These are phyloP conservation scores for Bembecia ichneumoniformis DNA, from an alignment of 2,888 invertebrate species.

Conservation along the genomic window DNA sequence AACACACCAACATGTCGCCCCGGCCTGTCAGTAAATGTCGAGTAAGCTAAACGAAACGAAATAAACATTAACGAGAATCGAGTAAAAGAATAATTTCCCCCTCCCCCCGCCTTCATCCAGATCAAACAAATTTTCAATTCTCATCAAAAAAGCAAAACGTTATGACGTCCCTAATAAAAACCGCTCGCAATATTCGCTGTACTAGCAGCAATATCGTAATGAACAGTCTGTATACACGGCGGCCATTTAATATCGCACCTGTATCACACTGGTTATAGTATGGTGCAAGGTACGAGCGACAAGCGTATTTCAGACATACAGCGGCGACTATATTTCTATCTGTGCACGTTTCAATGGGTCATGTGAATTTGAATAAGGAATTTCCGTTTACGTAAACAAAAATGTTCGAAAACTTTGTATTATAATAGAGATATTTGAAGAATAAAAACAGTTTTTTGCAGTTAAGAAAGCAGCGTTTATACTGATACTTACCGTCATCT, in stretches of 20 bases:
- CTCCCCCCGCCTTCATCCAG: constrained; percentile 23
- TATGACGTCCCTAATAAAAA: constrained; percentile 67
- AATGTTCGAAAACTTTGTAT: too few species aligned
- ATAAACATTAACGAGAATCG: constrained; percentile 43
- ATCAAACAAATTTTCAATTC: constrained; percentile 68
- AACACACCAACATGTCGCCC: not conserved
- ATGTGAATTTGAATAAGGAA: too few species aligned
- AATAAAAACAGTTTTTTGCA: too few species aligned
- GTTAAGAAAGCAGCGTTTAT: too few species aligned
- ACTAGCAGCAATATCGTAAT: constrained; percentile 68
- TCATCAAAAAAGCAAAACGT: constrained; percentile 66
- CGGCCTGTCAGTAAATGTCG: not conserved
- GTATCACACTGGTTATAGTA: constrained; percentile 49
- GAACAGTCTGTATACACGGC: constrained; percentile 67
- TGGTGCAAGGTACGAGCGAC: constrained; percentile 13
- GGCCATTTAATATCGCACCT: constrained; percentile 71
- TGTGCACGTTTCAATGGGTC: too few species aligned
- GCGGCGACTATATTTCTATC: too few species aligned
- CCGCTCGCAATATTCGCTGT: constrained; percentile 57
- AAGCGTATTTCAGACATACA: constrained; percentile 11
- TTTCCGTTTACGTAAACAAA: too few species aligned
- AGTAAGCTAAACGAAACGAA: constrained; percentile 5
- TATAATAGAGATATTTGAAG: too few species aligned
- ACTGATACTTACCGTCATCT: too few species aligned
- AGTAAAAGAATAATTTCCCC: constrained; percentile 2